Percentiles rank a stretch among this genome's conserved stretches.
Evolutionary conservation across 1,140 invertebrate species (phyloP).

Genomic region (Colletes gigas): DNA sequence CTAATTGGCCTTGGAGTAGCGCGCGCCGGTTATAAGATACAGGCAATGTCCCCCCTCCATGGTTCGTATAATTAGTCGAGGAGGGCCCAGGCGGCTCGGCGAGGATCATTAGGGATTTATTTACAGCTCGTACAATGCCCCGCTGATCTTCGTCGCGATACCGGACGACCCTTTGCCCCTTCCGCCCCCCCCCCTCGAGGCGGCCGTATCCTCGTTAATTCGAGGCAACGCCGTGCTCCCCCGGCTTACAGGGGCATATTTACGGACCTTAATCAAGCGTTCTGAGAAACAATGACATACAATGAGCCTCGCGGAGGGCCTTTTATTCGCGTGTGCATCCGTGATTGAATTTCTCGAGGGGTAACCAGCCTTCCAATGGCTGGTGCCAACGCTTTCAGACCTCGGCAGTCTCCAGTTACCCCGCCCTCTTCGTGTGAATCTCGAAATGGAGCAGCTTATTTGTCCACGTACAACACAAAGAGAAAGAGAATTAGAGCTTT

Average conservation of each 20-base stretch:
- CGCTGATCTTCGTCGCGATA: slow-evolving; percentile 62
- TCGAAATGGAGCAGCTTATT: no score
- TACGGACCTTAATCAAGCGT: slow-evolving; percentile 58
- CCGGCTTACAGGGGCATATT: slow-evolving; percentile 38
- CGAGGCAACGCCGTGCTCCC: slow-evolving; percentile 17
- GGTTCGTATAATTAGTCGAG: slow-evolving; percentile 66
- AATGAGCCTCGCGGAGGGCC: slow-evolving; percentile 13
- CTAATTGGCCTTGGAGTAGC: slow-evolving; percentile 54
- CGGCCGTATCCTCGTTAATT: slow-evolving; percentile 48
- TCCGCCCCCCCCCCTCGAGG: slow-evolving; percentile 11
- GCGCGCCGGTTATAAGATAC: slow-evolving; percentile 55
- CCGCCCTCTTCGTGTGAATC: no score
- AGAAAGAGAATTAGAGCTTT: no score
- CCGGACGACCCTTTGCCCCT: slow-evolving; percentile 31
- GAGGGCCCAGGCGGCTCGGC: slow-evolving; percentile 2
- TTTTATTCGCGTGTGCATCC: slow-evolving; percentile 12
- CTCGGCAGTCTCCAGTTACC: neutral
- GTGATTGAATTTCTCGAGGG: slow-evolving; percentile 35
- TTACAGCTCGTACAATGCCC: slow-evolving; percentile 66
- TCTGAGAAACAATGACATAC: slow-evolving; percentile 52
- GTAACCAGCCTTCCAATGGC: neutral
- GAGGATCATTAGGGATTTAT: slow-evolving; percentile 69
- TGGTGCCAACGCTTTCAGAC: neutral
- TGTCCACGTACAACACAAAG: no score
- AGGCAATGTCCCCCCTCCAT: slow-evolving; percentile 15